Conservation (phyloP, 2,113 vertebrate genomes). For the Gadus macrocephalus region DNA sequence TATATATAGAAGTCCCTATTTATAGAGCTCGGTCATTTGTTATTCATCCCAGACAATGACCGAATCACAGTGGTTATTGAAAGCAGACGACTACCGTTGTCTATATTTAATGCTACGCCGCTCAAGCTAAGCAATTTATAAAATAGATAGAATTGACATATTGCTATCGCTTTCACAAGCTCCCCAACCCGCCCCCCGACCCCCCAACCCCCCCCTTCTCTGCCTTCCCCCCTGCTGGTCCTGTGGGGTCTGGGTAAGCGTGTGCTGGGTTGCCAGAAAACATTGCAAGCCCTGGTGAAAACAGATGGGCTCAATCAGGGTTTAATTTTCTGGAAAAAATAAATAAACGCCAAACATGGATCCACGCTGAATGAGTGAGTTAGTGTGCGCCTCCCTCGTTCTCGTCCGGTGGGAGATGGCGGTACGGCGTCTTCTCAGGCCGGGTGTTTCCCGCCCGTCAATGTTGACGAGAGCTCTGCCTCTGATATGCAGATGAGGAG, state of each 20-base stretch:
- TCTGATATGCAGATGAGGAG: constrained; percentile 36
- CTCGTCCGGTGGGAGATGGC: constrained; percentile 14
- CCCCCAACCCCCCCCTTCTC: too few species aligned
- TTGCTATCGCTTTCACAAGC: constrained; percentile 20
- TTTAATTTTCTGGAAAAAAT: constrained; percentile 31
- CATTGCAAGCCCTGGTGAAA: constrained; percentile 42
- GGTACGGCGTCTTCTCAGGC: constrained; percentile 18
- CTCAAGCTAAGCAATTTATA: constrained; percentile 52
- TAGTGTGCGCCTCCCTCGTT: neutral
- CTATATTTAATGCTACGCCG: constrained; percentile 29
- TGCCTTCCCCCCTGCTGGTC: neutral
- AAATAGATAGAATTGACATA: constrained; percentile 50
- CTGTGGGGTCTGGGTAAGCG: constrained; percentile 24
- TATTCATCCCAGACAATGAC: constrained; percentile 48
- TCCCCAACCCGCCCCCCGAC: neutral
- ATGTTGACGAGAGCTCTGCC: constrained; percentile 6
- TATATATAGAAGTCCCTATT: constrained; percentile 25
- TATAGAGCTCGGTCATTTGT: constrained; percentile 46
- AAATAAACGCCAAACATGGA: constrained; percentile 39
- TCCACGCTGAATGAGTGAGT: constrained; percentile 39
- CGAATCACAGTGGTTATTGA: constrained; percentile 43
- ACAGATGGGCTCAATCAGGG: constrained; percentile 58
- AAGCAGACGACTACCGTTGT: constrained; percentile 25
- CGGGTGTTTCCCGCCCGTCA: constrained; percentile 22
- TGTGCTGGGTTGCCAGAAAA: constrained; percentile 41